A percentile compares a stretch with the other conserved stretches of the same genome.
phyloP scores from a whole-genome alignment of 2,888 invertebrate genomes.

The Arrhopalites spinosus region DNA sequence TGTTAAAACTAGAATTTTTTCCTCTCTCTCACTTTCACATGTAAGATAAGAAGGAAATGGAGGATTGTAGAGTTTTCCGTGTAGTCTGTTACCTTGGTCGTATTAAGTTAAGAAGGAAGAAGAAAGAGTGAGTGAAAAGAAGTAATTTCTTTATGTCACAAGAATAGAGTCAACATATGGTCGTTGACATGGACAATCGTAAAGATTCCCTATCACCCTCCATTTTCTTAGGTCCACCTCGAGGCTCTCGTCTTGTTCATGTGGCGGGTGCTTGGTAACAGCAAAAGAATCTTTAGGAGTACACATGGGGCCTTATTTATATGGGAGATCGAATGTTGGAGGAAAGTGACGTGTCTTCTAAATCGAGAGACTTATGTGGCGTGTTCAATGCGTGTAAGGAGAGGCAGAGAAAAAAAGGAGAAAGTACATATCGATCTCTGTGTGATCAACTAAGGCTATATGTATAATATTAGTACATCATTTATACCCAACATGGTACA shows the following conservation, averaged over 20 bases:
- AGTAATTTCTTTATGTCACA: background rate
- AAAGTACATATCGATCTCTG: too few species aligned
- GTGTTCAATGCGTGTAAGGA: background rate
- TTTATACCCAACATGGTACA: too few species aligned
- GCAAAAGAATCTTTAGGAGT: too few species aligned
- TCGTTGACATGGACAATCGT: background rate
- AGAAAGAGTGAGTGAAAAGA: background rate
- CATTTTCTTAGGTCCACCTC: background rate
- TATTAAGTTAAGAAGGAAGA: background rate
- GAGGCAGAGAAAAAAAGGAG: too few species aligned
- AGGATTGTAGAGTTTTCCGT: too few species aligned
- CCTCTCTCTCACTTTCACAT: background rate
- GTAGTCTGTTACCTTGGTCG: background rate
- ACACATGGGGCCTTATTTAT: too few species aligned
- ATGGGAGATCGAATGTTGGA: background rate
- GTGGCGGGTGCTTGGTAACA: background rate
- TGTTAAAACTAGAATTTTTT: background rate
- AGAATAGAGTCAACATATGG: background rate
- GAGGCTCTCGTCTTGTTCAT: background rate
- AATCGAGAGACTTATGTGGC: constrained; percentile 5
- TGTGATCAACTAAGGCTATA: too few species aligned
- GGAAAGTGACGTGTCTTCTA: background rate
- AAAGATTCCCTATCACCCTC: constrained; percentile 6
- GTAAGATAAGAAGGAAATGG: too few species aligned
- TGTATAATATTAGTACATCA: too few species aligned